Evolutionary conservation across 64 coral and sea anemone genomes (phyloP), one percentile per base, ranked within the genome.

Genomic region (Orbicella faveolata): DNA sequence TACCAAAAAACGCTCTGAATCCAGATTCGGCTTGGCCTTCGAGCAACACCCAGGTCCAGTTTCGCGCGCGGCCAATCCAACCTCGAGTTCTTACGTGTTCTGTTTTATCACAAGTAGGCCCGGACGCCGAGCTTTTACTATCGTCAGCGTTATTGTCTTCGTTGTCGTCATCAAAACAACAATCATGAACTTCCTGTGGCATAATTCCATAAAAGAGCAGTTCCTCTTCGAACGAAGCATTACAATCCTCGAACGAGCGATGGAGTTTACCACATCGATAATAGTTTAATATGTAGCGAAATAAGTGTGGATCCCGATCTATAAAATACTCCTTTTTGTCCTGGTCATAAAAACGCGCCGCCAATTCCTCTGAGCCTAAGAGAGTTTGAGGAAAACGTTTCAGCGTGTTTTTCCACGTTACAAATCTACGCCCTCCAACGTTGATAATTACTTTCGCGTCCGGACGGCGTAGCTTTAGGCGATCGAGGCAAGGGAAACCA

Each of bases 281-380:
- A 72, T 96, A 96, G 81, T 90, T 96, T 73, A 96, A 84, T 51
- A 96, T 96, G 11, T 96, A 96, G 54, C 95, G 95, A 89, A 96
- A 96, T n/a, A 96, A 88, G 74, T 96, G 92, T 16, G 95, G 95
- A 73, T 96, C 95, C 9, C 95, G 88, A 72, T 96, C 95, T 72
- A 96, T 96, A 20, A 96, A 96, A 61, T 92, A 94, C 63, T 96
- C 95, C 51, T 93, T 93, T 75, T 79, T 96, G 84, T 75, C 80
- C 83, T 94, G 63, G 83, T 96, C 95, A 26, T 96, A 96, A 93
- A 94, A 96, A 20, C 79, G 80, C 17, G 95, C 87, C 0, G 89
- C 93, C 4, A 96, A 73, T 67, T 94, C 39, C 9, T 96, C 95
- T 26, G 93, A 76, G 2, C 95, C 95, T 10, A 96, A 88, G 34